Evolutionary conservation across 2,888 invertebrate species (phyloP), one percentile per base, ranked within the genome.

Genomic region (Calameuta pallipes): DNA sequence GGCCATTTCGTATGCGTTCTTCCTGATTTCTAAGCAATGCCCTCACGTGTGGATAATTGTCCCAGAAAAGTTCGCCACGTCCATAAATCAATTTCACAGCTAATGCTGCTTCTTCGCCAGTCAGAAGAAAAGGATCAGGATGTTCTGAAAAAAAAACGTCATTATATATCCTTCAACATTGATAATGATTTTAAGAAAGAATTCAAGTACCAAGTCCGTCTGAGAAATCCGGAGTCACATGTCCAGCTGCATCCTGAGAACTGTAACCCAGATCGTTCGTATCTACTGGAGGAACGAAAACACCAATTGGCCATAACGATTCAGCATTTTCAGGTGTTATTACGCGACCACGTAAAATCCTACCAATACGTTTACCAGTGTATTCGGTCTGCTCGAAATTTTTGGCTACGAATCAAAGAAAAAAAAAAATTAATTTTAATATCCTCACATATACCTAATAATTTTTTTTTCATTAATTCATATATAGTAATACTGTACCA

Each of bases 21-120:
- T 94, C 92, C 83, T 95, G 95, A 87, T 95, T 94, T 69, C 92
- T 92, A 13, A 95, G 89, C 6, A 95, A 87, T 0, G 94, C 94
- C 82, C 93, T 91, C 36, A 93, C 93, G 87, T 95, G 95, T 0
- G 95, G 95, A 82, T 94, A 93, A 75, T 95, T 94, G 77, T 94
- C 93, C 89, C 94, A 95, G 90, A 94, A 95, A 11, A 94, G 92
- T 83, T 93, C 92, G 15, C 94, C 94, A 79, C 93, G 94, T 6
- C 92, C 91, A 78, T 93, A 93, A 12, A 94, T 91, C 82, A 92
- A 92, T 74, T 90, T 90, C 3, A 94, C 93, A 4, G 94, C 94
- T 82, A 92, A 91, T 80, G 93, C 89, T 1, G 95, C 95, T 82
- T 93, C 93, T 0, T 92, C 91, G 1, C 94, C 95, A 79, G 93